Conservation (phyloP, 2,888 invertebrate genomes). For the Miltochrista miniata region DNA sequence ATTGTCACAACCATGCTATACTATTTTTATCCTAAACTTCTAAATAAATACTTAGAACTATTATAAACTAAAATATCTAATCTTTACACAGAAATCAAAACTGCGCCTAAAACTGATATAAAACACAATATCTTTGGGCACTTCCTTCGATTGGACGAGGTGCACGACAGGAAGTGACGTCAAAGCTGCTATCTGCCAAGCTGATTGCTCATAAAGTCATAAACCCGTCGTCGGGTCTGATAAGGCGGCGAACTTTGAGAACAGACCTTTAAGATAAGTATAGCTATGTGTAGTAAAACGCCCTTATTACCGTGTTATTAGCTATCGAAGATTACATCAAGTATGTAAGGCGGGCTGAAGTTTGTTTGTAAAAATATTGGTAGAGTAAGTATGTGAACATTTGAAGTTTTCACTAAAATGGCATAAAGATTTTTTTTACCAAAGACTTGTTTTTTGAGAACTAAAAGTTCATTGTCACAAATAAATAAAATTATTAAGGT, state of each 20-base stretch:
- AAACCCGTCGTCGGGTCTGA: constrained; percentile 50
- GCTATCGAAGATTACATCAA: constrained; percentile 23
- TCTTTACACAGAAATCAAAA: too few relatives aligned
- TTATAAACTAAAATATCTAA: too few relatives aligned
- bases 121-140: constrained; percentile 38
- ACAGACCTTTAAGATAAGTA: constrained; percentile 35
- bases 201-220: constrained; percentile 71
- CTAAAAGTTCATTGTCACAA: too few relatives aligned
- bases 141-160: constrained; percentile 47
- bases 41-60: too few relatives aligned
- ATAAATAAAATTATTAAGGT: too few relatives aligned
- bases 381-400: too few relatives aligned
- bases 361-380: too few relatives aligned
- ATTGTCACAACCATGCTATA: too few relatives aligned
- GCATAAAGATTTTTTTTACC: too few relatives aligned
- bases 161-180: constrained; percentile 59
- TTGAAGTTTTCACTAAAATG: too few relatives aligned
- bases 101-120: constrained; percentile 25
- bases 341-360: background rate
- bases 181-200: constrained; percentile 54
- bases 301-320: constrained; percentile 29
- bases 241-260: constrained; percentile 43
- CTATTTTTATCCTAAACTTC: too few relatives aligned
- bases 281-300: constrained; percentile 16
- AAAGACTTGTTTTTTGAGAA: too few relatives aligned